A percentile compares a stretch with the other conserved stretches of the same genome.
These are phyloP conservation scores for Parauchenoglanis punctatus DNA, from an alignment of 2,797 vertebrate genomes.

Conservation along the genomic window DNA sequence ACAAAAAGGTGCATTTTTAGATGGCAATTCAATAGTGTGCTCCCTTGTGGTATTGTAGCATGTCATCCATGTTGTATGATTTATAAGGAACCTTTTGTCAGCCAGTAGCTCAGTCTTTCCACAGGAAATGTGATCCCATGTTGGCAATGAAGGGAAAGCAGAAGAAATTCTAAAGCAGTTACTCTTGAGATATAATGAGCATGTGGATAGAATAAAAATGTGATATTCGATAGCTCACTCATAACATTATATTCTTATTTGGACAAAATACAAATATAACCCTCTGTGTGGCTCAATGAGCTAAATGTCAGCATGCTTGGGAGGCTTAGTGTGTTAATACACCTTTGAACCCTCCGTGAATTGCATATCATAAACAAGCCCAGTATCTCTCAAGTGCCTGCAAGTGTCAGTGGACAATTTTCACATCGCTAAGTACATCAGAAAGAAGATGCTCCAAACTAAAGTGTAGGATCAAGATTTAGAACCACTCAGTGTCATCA, in stretches of 20 bases:
- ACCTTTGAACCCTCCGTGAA: constrained; percentile 64
- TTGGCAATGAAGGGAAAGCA: constrained; percentile 48
- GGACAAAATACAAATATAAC: constrained; percentile 77
- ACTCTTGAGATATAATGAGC: constrained; percentile 64
- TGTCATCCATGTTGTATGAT: constrained; percentile 48
- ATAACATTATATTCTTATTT: constrained; percentile 71
- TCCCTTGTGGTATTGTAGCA: constrained; percentile 31
- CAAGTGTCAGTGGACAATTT: constrained; percentile 44
- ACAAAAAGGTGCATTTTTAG: constrained; percentile 12
- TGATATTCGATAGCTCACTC: constrained; percentile 70
- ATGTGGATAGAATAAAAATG: constrained; percentile 64
- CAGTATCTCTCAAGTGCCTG: constrained; percentile 76
- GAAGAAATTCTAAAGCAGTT: constrained; percentile 69
- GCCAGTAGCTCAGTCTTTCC: constrained; percentile 58
- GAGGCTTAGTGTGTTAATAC: constrained; percentile 75
- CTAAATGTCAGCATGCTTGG: constrained; percentile 61
- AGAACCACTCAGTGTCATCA: neutral
- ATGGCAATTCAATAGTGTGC: neutral
- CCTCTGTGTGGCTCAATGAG: constrained; percentile 52
- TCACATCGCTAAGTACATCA: neutral
- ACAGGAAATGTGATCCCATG: constrained; percentile 64
- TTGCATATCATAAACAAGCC: constrained; percentile 52
- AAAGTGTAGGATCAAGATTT: neutral
- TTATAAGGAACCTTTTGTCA: constrained; percentile 65
- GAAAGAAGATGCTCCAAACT: neutral